Conservation (phyloP, 2,113 vertebrate species). For the Paradoxurus hermaphroditus region DNA sequence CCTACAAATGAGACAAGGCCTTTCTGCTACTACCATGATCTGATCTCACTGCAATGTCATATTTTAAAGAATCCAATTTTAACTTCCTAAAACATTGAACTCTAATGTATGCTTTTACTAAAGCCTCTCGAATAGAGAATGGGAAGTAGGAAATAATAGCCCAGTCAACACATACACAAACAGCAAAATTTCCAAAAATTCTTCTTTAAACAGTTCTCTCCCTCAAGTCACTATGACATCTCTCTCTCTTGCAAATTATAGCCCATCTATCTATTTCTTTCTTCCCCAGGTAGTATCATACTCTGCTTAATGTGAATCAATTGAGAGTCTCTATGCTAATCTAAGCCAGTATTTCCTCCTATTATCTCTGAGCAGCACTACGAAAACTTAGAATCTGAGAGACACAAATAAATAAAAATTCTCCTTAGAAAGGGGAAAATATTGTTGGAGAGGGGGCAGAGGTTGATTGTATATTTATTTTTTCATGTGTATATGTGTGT, state of each 20-base stretch:
- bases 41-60: constrained; percentile 8
- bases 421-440: background rate
- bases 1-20: background rate
- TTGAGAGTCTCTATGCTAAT: background rate
- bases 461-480: background rate
- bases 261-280: background rate
- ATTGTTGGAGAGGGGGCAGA: background rate
- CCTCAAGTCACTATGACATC: background rate
- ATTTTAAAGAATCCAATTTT: constrained; percentile 23
- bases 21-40: constrained; percentile 10
- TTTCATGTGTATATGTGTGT: background rate
- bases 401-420: constrained; percentile 31
- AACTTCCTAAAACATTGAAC: background rate
- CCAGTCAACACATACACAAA: background rate
- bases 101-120: constrained; percentile 14
- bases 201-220: background rate
- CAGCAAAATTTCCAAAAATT: background rate
- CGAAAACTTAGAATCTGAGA: constrained; percentile 1
- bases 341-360: background rate
- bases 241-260: background rate
- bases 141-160: background rate
- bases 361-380: background rate
- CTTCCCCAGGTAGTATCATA: background rate
- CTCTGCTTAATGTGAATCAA: background rate
- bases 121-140: background rate